A percentile compares a stretch with the other conserved stretches of the same genome.
Evolutionary conservation across 2,888 invertebrate species (phyloP).

Genomic region (Acanthococcus lagerstroemiae): DNA sequence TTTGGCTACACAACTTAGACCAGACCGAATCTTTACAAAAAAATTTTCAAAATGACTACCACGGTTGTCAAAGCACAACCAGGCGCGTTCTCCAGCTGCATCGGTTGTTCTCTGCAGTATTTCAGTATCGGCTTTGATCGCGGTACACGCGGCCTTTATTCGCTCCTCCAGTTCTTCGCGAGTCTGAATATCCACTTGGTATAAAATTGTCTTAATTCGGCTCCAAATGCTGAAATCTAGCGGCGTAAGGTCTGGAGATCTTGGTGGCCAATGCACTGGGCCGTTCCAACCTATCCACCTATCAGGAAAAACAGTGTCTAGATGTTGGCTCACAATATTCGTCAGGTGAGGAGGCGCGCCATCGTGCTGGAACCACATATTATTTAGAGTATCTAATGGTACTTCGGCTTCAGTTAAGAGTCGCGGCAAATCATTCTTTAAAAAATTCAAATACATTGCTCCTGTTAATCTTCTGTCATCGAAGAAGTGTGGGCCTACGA

Average conservation of each 20-base stretch:
- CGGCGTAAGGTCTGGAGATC: not conserved
- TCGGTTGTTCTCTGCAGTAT: not conserved
- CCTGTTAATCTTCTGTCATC: not conserved
- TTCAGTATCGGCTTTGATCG: not conserved
- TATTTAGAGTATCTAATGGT: not conserved
- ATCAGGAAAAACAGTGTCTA: not conserved
- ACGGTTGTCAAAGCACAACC: not conserved
- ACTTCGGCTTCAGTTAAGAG: not conserved
- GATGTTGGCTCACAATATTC: not conserved
- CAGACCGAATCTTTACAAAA: no score
- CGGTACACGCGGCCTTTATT: not conserved
- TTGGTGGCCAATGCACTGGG: not conserved
- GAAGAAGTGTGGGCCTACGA: not conserved
- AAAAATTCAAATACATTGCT: not conserved
- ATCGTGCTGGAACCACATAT: not conserved
- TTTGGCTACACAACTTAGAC: no score
- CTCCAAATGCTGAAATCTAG: not conserved
- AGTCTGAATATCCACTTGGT: not conserved
- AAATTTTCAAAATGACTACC: not conserved
- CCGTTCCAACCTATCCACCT: not conserved
- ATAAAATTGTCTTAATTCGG: not conserved
- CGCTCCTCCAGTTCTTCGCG: not conserved
- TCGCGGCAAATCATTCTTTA: not conserved
- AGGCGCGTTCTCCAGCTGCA: not conserved
- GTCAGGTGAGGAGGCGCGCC: not conserved